phyloP scores from a whole-genome alignment of 1,140 invertebrate species.

The Cydia pomonella region DNA sequence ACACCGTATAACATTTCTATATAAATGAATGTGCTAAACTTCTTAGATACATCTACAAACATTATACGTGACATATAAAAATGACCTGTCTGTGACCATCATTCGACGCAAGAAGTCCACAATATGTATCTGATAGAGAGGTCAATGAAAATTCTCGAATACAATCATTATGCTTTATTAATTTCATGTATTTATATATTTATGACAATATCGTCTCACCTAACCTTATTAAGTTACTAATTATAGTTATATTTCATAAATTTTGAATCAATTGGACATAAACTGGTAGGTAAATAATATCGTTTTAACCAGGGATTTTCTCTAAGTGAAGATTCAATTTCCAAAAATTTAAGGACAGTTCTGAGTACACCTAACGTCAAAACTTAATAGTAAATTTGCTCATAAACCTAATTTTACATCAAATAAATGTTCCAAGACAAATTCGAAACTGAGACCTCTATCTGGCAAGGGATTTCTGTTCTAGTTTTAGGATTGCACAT shows the following conservation, averaged over 20 bases:
- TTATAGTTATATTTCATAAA: slow-evolving; percentile 81
- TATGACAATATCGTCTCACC: slow-evolving; percentile 82
- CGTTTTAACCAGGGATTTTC: slow-evolving; percentile 62
- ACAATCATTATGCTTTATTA: slow-evolving; percentile 81
- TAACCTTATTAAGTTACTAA: slow-evolving; percentile 81
- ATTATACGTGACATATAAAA: too few relatives aligned
- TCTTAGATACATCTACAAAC: too few relatives aligned
- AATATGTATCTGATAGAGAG: slow-evolving; percentile 33
- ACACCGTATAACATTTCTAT: too few relatives aligned
- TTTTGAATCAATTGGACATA: slow-evolving; percentile 81
- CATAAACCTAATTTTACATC: slow-evolving; percentile 65
- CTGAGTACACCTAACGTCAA: slow-evolving; percentile 59
- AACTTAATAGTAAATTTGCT: slow-evolving; percentile 69
- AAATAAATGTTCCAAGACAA: slow-evolving; percentile 65
- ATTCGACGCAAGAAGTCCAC: background rate
- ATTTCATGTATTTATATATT: slow-evolving; percentile 83
- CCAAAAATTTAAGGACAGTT: slow-evolving; percentile 63
- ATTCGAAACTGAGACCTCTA: slow-evolving; percentile 49
- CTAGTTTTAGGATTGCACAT: slow-evolving; percentile 44
- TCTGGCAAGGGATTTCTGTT: slow-evolving; percentile 67
- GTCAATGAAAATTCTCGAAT: slow-evolving; percentile 69
- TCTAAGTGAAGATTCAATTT: slow-evolving; percentile 60
- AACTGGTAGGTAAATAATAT: slow-evolving; percentile 77
- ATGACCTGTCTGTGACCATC: too few relatives aligned
- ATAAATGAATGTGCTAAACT: too few relatives aligned